Evolutionary conservation across 2,113 vertebrate species (phyloP), one percentile per base, ranked within the genome.

Genomic region (Sturnira hondurensis): DNA sequence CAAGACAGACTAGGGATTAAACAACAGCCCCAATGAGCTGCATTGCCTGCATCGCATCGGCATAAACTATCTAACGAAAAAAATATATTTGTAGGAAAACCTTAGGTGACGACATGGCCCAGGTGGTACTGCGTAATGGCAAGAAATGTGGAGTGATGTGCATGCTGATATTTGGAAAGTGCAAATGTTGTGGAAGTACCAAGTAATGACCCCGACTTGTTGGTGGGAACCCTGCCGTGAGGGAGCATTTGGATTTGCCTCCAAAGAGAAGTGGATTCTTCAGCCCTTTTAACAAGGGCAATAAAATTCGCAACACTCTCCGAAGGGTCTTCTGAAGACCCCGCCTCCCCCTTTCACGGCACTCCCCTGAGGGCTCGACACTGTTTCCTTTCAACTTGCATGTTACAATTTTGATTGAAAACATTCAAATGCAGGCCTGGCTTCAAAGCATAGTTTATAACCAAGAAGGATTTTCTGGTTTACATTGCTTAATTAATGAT

Each of bases 371-470:
- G 96, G 76, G 26, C 89, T 65, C 86, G 50, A 78, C 71, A 67
- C 76, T 89, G 2, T 7, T 20, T 96, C 89, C 65, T 71, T 94
- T 52, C 31, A 91, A 71, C 76, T 28, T 73, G 65, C 36, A 73
- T 76, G 83, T 89, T 1, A 63, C 97, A 58, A 76, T 26, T 97
- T 90, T 96, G 91, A 97, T 93, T 71, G 50, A 94, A 93, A 91
- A 93, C 54, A 95, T 45, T 90, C 87, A 98, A 97, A 87, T 76
- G 89, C 12, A 93, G 65, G 38, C 77, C 87, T 71, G 78, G 56
- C 73, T 97, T 98, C 76, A 67, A 71, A 98, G 91, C 90, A 84
- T 85, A 93, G n/a, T 96, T 98, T 95, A 47, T 91, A 97, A 96
- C 78, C 94, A 93, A 96, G 81, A 83, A 86, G 36, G 76, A 77